phyloP scores from a whole-genome alignment of 2,113 vertebrate species.

The Thinocorus orbignyianus region DNA sequence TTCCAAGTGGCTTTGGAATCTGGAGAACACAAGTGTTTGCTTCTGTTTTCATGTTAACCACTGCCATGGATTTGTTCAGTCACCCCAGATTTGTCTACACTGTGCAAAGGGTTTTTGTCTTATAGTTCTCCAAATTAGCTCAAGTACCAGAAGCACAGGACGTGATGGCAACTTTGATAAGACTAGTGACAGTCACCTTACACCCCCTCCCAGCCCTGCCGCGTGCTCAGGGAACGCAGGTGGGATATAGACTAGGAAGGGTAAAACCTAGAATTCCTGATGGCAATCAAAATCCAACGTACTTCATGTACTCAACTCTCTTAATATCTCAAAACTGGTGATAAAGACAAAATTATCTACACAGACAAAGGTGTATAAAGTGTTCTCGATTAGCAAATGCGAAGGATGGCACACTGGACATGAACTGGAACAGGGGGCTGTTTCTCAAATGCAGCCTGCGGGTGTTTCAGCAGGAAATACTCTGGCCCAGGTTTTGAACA shows the following conservation, averaged over 20 bases:
- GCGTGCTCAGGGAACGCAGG: not conserved
- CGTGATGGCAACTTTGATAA: not conserved
- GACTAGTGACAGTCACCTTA: not conserved
- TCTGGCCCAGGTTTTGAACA: not conserved
- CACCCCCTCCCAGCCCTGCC: not conserved
- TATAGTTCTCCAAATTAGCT: not conserved
- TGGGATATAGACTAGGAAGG: not conserved
- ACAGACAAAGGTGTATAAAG: not conserved
- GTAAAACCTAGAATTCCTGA: not conserved
- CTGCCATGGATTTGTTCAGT: not conserved
- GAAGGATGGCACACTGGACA: not conserved
- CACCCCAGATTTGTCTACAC: not conserved
- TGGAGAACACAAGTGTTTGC: not conserved
- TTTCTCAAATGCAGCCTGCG: not conserved
- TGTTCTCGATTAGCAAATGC: fast-evolving
- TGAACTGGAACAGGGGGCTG: not conserved
- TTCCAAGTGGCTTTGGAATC: not conserved
- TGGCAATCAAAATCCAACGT: not conserved
- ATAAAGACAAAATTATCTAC: not conserved
- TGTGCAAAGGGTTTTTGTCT: not conserved
- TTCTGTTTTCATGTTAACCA: not conserved
- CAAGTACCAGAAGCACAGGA: not conserved
- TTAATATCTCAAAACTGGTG: not conserved
- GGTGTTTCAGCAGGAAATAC: not conserved
- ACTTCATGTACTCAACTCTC: not conserved